phyloP scores from a whole-genome alignment of 1,140 invertebrate species.

The Drosophila ficusphila region DNA sequence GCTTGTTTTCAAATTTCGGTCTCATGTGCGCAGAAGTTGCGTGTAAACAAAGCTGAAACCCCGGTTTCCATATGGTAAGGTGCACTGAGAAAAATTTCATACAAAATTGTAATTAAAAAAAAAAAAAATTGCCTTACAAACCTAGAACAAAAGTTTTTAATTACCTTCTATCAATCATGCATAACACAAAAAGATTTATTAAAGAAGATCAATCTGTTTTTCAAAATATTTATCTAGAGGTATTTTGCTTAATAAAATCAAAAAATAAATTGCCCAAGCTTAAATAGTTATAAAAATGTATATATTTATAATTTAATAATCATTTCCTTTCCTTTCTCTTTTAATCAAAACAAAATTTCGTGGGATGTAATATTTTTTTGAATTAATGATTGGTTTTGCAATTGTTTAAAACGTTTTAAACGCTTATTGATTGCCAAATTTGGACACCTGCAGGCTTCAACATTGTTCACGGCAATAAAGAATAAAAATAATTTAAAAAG shows the following conservation, averaged over 20 bases:
- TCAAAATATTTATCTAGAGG: too few species aligned
- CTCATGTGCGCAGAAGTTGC: constrained; percentile 42
- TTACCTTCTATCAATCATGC: too few species aligned
- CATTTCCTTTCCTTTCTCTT: neutral
- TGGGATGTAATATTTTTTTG: constrained; percentile 2
- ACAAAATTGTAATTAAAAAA: too few species aligned
- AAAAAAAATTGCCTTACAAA: too few species aligned
- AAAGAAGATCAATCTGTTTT: neutral
- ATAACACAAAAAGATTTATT: too few species aligned
- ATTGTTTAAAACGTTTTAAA: constrained; percentile 12
- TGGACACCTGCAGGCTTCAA: constrained; percentile 41
- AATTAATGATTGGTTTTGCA: constrained; percentile 22
- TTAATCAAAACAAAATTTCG: neutral
- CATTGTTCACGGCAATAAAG: constrained; percentile 12
- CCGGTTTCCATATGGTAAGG: constrained; percentile 27
- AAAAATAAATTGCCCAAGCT: neutral
- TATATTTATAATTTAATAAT: neutral
- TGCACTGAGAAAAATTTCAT: constrained; percentile 30
- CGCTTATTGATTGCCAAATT: constrained; percentile 25
- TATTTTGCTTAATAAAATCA: neutral
- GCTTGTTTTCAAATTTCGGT: constrained; percentile 26
- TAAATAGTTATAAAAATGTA: neutral
- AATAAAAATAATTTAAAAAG: constrained; percentile 29
- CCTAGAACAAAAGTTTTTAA: too few species aligned
- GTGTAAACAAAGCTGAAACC: constrained; percentile 63